These are phyloP conservation scores for Pluvianellus socialis DNA, from an alignment of 2,113 vertebrate genomes.

Conservation along the genomic window DNA sequence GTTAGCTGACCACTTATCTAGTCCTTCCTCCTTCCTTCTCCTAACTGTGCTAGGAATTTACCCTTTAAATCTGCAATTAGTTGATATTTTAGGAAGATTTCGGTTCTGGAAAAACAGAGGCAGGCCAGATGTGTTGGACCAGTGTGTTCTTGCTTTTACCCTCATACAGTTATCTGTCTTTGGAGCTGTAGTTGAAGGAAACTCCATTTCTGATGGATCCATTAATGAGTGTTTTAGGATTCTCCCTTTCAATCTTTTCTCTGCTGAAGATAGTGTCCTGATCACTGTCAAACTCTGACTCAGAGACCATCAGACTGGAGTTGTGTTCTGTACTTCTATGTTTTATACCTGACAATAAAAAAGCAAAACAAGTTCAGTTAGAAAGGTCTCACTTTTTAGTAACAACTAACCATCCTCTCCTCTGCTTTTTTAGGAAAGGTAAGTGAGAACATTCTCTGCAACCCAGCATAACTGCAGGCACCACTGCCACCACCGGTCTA, in stretches of 20 bases:
- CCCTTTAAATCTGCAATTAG: not conserved
- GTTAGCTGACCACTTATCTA: not conserved
- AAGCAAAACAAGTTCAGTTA: not conserved
- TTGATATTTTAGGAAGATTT: slow-evolving; percentile 11
- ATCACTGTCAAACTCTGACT: slow-evolving; percentile 92
- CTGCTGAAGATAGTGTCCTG: slow-evolving; percentile 88
- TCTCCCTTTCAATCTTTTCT: slow-evolving; percentile 76
- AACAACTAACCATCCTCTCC: not conserved
- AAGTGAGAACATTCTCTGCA: not conserved
- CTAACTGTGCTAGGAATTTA: not conserved
- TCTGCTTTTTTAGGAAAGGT: not conserved
- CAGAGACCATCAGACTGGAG: slow-evolving; percentile 92
- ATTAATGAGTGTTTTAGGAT: slow-evolving; percentile 65
- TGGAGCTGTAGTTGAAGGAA: slow-evolving; percentile 76
- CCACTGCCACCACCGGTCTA: not conserved
- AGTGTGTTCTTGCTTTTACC: not conserved
- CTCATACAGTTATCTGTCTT: slow-evolving; percentile 73
- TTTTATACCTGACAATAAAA: slow-evolving; percentile 80
- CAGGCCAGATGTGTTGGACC: not conserved
- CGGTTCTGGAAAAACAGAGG: not conserved
- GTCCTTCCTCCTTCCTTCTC: not conserved
- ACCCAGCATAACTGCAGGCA: not conserved
- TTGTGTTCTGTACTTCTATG: slow-evolving; percentile 92
- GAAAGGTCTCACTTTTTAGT: not conserved
- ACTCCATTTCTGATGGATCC: slow-evolving; percentile 77